Base-by-base conservation (phyloP, 2,113 vertebrate species). In the Macquaria ambigua region DNA sequence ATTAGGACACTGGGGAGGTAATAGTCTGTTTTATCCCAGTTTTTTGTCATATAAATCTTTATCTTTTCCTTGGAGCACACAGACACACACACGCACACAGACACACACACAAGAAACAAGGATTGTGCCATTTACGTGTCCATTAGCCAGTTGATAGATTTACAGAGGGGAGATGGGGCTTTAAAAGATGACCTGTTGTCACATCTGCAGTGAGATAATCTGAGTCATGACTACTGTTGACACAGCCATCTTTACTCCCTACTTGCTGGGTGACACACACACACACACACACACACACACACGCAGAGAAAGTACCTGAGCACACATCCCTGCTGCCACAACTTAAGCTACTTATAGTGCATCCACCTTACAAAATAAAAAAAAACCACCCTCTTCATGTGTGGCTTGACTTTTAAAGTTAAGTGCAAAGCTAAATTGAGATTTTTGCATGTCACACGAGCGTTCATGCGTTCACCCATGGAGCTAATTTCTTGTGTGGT, bases 141-240 rank as follows among this genome's bases (percentile, higher is more conserved):
- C 92, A 92, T 93, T 94, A 93, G 89, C 87, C 74, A 56, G 87
- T 56, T 91, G 92, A 92, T 93, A 90, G 90, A 86, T 92, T 94
- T 92, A 92, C 90, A 82, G 84, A 64, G 63, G 81, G 85, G 80
- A 81, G 90, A 92, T 64, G 90, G 89, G 85, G 86, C 91, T 94
- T 89, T 94, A 93, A 93, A 89, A 95, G 92, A 92, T 91, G 93
- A 95, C 95, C 95, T 93, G 93, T 94, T 94, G 93, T 95, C 93
- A 94, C 93, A 94, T 95, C 89, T 89, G 91, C 87, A 90, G 76
- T 90, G 89, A 93, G 90, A 94, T 95, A 89, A 94, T 94, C 93
- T 92, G 92, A 95, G 93, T 94, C 90, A 89, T 83, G 89, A 88
- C 84, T 81, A 76, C 34, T 92, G 91, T 92, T 94, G 89, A 94